Conservation (phyloP, 2,888 invertebrate genomes). For the Chloroclystis v-ata region DNA sequence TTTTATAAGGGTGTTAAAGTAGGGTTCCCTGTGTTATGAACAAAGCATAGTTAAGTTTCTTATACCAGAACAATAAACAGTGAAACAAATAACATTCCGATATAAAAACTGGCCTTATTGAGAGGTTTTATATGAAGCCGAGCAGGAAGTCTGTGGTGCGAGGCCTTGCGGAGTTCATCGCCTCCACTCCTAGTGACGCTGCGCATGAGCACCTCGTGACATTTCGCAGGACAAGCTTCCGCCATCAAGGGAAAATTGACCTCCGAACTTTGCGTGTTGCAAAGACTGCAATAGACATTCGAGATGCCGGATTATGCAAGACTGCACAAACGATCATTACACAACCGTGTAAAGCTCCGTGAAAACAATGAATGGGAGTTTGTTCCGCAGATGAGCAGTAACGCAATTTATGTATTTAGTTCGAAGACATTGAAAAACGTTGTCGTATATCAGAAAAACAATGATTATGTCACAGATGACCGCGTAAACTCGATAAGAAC, state of each 20-base stretch:
- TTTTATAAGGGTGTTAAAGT: too few species aligned
- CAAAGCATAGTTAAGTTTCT: too few species aligned
- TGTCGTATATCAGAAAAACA: constrained; percentile 18
- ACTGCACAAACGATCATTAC: constrained; percentile 28
- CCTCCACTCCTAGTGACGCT: constrained; percentile 41
- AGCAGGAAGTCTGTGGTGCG: constrained; percentile 56
- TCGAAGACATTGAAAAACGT: constrained; percentile 11
- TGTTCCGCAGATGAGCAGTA: neutral
- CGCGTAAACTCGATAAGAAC: constrained; percentile 23
- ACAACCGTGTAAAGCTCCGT: constrained; percentile 30
- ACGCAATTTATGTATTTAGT: neutral
- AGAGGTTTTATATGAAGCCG: constrained; percentile 38
- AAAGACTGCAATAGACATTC: constrained; percentile 41
- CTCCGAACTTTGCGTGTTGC: constrained; percentile 48
- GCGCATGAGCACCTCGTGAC: constrained; percentile 22
- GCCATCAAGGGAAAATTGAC: constrained; percentile 58
- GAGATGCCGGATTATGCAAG: constrained; percentile 40
- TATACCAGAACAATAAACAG: too few species aligned
- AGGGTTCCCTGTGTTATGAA: too few species aligned
- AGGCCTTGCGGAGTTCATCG: constrained; percentile 66
- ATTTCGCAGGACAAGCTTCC: constrained; percentile 49
- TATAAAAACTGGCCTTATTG: constrained; percentile 29
- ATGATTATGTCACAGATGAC: constrained; percentile 22
- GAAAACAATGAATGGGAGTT: constrained; percentile 14
- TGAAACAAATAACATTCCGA: too few species aligned